phyloP scores from a whole-genome alignment of 1,140 invertebrate species.

The Drusus annulatus region DNA sequence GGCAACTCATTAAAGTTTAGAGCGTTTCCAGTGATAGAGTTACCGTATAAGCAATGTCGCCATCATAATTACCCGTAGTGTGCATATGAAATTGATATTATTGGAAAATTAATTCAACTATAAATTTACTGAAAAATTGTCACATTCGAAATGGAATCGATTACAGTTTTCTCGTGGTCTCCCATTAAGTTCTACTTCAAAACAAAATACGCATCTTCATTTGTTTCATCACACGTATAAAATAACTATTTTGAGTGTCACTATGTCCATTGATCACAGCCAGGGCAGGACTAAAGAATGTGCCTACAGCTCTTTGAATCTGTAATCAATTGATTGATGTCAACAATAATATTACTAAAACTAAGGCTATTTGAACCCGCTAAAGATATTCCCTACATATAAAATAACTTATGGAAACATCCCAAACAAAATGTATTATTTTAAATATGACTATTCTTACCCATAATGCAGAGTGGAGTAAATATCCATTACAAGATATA shows the following conservation, averaged over 20 bases:
- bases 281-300: too few relatives aligned
- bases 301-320: too few relatives aligned
- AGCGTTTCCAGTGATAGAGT: background rate
- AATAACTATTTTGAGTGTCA: slow-evolving; percentile 11
- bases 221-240: slow-evolving; percentile 22
- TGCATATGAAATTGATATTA: slow-evolving; percentile 30
- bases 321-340: too few relatives aligned
- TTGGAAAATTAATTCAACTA: slow-evolving; percentile 16
- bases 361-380: too few relatives aligned
- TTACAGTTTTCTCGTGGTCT: background rate
- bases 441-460: too few relatives aligned
- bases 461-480: too few relatives aligned
- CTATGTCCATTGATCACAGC: background rate
- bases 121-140: slow-evolving; percentile 16
- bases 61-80: background rate
- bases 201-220: slow-evolving; percentile 15
- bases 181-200: background rate
- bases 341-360: too few relatives aligned
- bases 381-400: too few relatives aligned
- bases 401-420: too few relatives aligned
- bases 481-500: too few relatives aligned
- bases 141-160: slow-evolving; percentile 2
- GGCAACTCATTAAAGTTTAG: too few relatives aligned
- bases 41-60: slow-evolving; percentile 1
- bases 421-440: too few relatives aligned